Conservation (phyloP, 2,113 vertebrate species). For the Xiphophorus couchianus region DNA sequence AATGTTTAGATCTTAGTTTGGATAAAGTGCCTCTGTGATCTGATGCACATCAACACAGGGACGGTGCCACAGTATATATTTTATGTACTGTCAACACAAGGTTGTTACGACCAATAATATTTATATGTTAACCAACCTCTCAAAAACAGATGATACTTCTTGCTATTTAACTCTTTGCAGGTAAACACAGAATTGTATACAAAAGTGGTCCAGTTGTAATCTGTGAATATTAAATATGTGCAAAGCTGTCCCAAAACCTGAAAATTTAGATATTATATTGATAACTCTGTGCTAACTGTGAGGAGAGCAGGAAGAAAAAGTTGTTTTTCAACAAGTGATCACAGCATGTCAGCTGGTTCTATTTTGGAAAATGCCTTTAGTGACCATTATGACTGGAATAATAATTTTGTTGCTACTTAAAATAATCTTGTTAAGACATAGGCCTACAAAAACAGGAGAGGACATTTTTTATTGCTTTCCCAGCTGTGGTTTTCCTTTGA, state of each 20-base stretch:
- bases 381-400: constrained; percentile 3
- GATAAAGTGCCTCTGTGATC: not conserved
- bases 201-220: not conserved
- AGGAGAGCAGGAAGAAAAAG: not conserved
- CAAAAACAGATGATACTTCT: not conserved
- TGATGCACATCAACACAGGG: not conserved
- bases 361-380: not conserved
- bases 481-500: not conserved
- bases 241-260: not conserved
- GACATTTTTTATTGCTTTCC: not conserved
- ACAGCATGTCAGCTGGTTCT: not conserved
- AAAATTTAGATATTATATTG: not conserved
- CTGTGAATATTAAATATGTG: not conserved
- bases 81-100: not conserved
- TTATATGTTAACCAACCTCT: not conserved
- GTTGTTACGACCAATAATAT: not conserved
- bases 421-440: not conserved
- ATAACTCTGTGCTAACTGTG: not conserved
- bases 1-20: not conserved
- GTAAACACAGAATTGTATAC: not conserved
- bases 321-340: not conserved
- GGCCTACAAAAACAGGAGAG: not conserved
- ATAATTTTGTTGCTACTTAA: not conserved
- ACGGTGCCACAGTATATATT: not conserved
- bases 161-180: not conserved